phyloP scores from a whole-genome alignment of 2,888 invertebrate genomes.

The Leucophenga montana region DNA sequence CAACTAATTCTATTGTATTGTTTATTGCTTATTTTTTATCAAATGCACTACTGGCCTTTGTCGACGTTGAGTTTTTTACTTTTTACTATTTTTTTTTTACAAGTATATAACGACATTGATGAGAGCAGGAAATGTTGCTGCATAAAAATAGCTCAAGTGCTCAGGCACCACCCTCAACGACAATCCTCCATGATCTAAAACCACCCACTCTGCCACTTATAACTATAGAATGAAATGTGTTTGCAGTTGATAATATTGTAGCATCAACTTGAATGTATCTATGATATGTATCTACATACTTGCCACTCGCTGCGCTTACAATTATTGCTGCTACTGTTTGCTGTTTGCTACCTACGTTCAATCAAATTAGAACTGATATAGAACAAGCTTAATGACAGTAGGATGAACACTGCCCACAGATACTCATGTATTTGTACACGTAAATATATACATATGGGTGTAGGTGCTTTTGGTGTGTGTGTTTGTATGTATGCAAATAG shows the following conservation, averaged over 20 bases:
- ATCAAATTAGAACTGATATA: background rate
- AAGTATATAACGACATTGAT: too few species aligned
- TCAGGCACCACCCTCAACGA: too few species aligned
- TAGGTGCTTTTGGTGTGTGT: background rate
- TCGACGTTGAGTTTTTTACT: background rate
- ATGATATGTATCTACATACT: background rate
- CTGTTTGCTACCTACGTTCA: constrained; percentile 10
- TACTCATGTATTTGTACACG: background rate
- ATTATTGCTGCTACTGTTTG: background rate
- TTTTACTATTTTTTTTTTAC: background rate
- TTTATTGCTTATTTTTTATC: constrained; percentile 1
- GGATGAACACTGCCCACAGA: background rate
- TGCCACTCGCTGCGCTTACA: too few species aligned
- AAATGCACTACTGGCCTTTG: constrained; percentile 10
- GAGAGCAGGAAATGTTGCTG: too few species aligned
- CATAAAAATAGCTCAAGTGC: too few species aligned
- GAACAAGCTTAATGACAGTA: background rate
- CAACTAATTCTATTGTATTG: constrained; percentile 7
- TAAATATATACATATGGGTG: background rate
- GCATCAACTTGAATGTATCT: too few species aligned
- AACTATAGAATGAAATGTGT: background rate
- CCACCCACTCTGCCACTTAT: background rate
- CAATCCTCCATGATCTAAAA: background rate
- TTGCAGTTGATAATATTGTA: too few species aligned
- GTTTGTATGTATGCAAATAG: background rate